Evolutionary conservation across 2,888 invertebrate species (phyloP).

Genomic region (Apotomis turbidana): DNA sequence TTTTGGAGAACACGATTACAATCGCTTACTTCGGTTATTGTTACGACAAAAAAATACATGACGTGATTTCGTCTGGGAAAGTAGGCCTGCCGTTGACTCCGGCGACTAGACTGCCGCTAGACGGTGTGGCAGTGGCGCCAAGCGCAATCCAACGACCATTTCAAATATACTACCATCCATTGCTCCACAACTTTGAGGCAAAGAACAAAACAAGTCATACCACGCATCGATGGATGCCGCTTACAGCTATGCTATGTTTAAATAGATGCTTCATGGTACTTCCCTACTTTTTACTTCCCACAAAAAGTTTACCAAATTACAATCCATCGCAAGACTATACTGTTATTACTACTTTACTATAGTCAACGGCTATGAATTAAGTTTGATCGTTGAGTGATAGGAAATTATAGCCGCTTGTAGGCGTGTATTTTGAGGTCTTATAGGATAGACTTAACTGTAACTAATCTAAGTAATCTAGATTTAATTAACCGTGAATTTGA

Average conservation of each 20-base stretch:
- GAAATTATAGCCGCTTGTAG: constrained; percentile 11
- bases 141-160: constrained; percentile 41
- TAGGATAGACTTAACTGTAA: constrained; percentile 11
- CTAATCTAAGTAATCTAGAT: constrained; percentile 2
- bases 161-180: constrained; percentile 44
- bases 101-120: constrained; percentile 75
- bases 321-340: constrained; percentile 35
- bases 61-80: constrained; percentile 68
- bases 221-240: not conserved
- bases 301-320: constrained; percentile 41
- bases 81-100: constrained; percentile 75
- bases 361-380: constrained; percentile 39
- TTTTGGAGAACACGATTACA: constrained; percentile 65
- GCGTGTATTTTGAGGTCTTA: not conserved
- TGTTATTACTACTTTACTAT: constrained; percentile 39
- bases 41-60: constrained; percentile 69
- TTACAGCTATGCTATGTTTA: not conserved
- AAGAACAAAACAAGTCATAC: not conserved
- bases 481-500: not conserved
- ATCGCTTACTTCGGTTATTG: constrained; percentile 68
- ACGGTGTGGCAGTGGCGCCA: constrained; percentile 51
- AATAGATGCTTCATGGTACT: constrained; percentile 3
- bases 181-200: constrained; percentile 40
- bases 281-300: constrained; percentile 21
- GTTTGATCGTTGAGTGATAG: constrained; percentile 37